Conservation (phyloP, 2,113 vertebrate genomes). For the Anarhynchus alexandrinus region DNA sequence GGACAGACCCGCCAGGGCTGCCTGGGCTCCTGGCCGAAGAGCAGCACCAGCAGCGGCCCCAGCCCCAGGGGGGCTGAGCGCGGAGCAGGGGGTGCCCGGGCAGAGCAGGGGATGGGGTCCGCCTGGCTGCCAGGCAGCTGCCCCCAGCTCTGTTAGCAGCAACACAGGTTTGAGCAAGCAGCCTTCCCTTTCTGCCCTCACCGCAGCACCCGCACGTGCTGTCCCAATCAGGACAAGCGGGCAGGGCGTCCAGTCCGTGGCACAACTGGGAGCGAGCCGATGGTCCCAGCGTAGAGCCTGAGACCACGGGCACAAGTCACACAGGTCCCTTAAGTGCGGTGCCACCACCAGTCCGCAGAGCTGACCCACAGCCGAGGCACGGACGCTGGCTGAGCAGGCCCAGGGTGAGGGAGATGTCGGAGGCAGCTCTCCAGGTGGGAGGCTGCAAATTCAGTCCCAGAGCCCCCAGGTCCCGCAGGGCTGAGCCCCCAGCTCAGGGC, state of each 20-base stretch:
- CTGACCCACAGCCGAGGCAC: neutral
- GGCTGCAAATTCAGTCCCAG: neutral
- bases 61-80: neutral
- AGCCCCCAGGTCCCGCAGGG: neutral
- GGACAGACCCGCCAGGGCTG: neutral
- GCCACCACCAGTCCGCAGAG: neutral
- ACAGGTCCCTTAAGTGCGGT: neutral
- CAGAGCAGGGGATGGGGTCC: neutral
- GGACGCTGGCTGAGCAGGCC: neutral
- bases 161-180: neutral
- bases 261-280: neutral
- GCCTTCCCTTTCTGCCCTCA: neutral
- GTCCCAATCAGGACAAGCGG: neutral
- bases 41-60: neutral
- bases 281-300: neutral
- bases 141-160: slow-evolving; percentile 32
- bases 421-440: neutral
- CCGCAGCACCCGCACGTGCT: neutral
- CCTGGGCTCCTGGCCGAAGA: neutral
- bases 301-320: neutral
- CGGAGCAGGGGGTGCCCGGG: neutral
- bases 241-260: neutral
- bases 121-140: neutral
- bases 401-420: neutral
- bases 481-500: accelerated